Evolutionary conservation across 2,888 invertebrate species (phyloP), one percentile per base, ranked within the genome.

Genomic region (Schrankia costaestrigalis): DNA sequence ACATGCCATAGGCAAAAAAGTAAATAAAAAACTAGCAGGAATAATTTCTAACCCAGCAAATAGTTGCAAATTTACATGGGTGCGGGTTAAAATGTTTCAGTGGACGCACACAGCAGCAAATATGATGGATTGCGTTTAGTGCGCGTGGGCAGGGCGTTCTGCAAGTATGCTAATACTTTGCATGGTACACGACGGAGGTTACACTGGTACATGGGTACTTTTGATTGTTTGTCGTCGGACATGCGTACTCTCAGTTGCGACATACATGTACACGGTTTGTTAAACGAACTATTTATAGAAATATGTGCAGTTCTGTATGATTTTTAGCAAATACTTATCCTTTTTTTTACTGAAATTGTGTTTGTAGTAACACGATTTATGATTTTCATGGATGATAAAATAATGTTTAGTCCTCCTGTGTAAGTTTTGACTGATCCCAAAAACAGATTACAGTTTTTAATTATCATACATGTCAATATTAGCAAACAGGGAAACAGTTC

Each of bases 161-260:
- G 73, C 82, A 56, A 72, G 84, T 85, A 85, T 85, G 85, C 84
- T 82, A 85, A 85, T 84, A 63, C 71, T 64, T 69, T 53, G 67
- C 67, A 66, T 67, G 65, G 64, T 63, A 63, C 63, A 56, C 55
- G 50, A 57, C 55, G 45, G 52, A 68, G 55, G 71, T 66, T 72
- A 71, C 69, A 65, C 66, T 63, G 64, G 71, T 75, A 73, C 74
- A 61, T 63, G 66, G 57, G 61, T 55, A 62, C 63, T 60, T 71
- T 72, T 72, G 70, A 80, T 80, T 80, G 80, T 81, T 75, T 64
- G 59, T 53, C 63, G 63, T 67, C 67, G 62, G 68, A 78, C 68
- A 56, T 51, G 55, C 55, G 57, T 56, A 53, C 29, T 35, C 32
- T 38, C 40, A 11, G 59, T 70, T 69, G 54, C 60, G 56, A 61